Conservation (phyloP, 2,113 vertebrate genomes). For the Seriola quinqueradiata region DNA sequence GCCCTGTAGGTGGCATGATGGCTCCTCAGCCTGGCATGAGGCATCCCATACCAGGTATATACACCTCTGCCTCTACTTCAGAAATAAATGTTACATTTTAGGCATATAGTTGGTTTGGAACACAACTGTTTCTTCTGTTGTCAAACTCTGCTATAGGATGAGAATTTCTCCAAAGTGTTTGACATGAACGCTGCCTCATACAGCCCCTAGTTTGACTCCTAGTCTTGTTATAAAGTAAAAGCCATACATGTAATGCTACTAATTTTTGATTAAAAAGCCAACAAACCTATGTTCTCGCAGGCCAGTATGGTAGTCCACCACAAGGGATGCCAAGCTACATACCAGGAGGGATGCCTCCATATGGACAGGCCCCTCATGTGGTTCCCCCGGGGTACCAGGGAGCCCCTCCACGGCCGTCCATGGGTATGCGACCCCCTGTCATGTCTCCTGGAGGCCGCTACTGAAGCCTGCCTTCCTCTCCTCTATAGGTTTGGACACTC, state of each 20-base stretch:
- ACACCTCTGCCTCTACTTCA: neutral
- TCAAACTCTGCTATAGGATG: neutral
- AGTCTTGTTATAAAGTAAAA: neutral
- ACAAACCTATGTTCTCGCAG: slow-evolving; percentile 73
- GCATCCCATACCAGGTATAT: slow-evolving; percentile 84
- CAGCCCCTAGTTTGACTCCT: neutral
- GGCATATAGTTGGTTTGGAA: neutral
- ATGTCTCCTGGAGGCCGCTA: slow-evolving; percentile 97
- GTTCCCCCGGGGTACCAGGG: slow-evolving; percentile 91
- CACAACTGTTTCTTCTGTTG: neutral
- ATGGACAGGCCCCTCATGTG: slow-evolving; percentile 92
- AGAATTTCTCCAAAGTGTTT: neutral
- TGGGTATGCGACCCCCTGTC: slow-evolving; percentile 95
- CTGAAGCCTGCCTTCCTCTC: slow-evolving; percentile 86
- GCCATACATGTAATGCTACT: neutral
- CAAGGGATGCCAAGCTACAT: slow-evolving; percentile 94
- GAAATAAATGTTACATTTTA: neutral
- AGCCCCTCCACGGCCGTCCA: slow-evolving; percentile 86
- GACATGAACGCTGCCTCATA: too few species aligned
- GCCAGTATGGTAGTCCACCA: slow-evolving; percentile 93
- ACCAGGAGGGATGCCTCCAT: slow-evolving; percentile 92
- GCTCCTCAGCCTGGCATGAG: slow-evolving; percentile 90
- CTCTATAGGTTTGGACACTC: slow-evolving; percentile 92
- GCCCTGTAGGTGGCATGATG: slow-evolving; percentile 90
- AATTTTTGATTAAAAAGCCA: neutral